Evolutionary conservation across 2,113 vertebrate species (phyloP), one percentile per base, ranked within the genome.

Genomic region (Pongo abelii): DNA sequence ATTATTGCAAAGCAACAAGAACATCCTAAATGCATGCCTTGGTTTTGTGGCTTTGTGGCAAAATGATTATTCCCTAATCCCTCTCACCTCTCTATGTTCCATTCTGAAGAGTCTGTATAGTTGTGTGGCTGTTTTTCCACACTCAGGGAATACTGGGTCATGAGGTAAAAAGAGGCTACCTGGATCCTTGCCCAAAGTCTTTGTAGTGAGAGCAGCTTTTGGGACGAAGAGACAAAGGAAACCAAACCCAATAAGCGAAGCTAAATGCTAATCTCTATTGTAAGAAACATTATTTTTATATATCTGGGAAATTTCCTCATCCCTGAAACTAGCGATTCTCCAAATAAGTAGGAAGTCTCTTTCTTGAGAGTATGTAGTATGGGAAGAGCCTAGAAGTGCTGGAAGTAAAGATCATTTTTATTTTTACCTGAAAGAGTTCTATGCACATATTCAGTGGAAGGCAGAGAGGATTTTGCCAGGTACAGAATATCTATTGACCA

Each of bases 1-100:
- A 96, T 97, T 98, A 96, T 98, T 98, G 98, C 43, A 78, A 97
- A 97, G 94, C 70, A 97, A 97, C 84, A 67, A 93, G 92, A 98
- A 98, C 93, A 88, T 95, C 96, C 43, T 88, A 93, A 97, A 98
- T 80, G 97, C 86, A 86, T 96, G 87, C 93, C 93, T 87, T 93
- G 93, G 70, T 89, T 98, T 93, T 97, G 89, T 87, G 84, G 93
- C 79, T 98, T 94, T 97, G 88, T 87, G 86, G 94, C 84, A 40
- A 0, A 93, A 90, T 69, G 50, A 59, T 13, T 35, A 74, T 57
- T 38, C 95, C 50, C 69, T 57, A n/a, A 52, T 79, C 0, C 0
- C 78, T 4, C 2, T 93, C 84, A 50, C 0, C 1, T 35, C 5
- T 50, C 48, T 13, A 2, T 11, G 27, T 38, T 18, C 55, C 17